phyloP scores from a whole-genome alignment of 2,888 invertebrate genomes.

The Eupelmus urozonus region DNA sequence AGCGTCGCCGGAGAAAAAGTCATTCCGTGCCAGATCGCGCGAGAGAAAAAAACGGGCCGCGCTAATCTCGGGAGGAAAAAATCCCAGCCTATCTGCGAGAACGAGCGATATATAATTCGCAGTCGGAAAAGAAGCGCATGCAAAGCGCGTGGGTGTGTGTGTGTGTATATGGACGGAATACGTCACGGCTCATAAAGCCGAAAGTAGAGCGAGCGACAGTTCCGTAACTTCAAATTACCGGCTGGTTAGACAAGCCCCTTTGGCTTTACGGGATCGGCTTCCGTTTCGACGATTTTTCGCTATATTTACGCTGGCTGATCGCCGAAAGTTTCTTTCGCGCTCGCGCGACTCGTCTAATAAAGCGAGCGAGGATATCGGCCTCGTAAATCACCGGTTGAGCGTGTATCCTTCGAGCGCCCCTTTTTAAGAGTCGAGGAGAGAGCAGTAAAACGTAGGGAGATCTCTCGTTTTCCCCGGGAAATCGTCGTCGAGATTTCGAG shows the following conservation, averaged over 20 bases:
- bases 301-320: too few species aligned
- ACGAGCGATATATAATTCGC: neutral
- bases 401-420: neutral
- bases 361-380: constrained; percentile 20
- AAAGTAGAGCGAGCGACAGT: constrained; percentile 37
- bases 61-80: too few species aligned
- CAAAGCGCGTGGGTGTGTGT: constrained; percentile 14
- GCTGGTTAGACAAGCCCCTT: constrained; percentile 41
- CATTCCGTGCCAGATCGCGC: neutral
- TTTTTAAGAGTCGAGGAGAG: neutral
- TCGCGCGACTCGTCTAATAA: constrained; percentile 16
- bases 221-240: constrained; percentile 39
- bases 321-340: too few species aligned
- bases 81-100: too few species aligned
- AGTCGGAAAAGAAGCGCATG: neutral
- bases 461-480: neutral
- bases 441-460: neutral
- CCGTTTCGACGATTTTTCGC: neutral
- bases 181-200: constrained; percentile 39
- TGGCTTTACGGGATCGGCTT: constrained; percentile 38
- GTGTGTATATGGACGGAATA: constrained; percentile 37
- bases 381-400: constrained; percentile 26
- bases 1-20: neutral
- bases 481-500: neutral
- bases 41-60: neutral